Percentiles rank a stretch among this genome's conserved stretches.
These are phyloP conservation scores for Drymonia ruficornis DNA, from an alignment of 2,888 invertebrate species.

Conservation along the genomic window DNA sequence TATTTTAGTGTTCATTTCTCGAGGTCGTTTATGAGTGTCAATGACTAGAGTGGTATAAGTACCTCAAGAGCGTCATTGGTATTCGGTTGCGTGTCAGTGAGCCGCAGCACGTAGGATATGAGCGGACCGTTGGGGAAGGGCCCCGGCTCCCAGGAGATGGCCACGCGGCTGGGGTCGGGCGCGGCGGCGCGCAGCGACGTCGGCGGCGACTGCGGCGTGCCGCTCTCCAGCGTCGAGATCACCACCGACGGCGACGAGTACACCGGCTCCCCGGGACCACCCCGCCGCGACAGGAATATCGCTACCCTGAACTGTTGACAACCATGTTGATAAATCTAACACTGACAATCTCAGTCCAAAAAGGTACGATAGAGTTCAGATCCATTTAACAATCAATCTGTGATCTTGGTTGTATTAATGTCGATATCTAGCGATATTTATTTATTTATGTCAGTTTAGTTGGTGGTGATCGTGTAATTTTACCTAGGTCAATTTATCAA, in stretches of 20 bases:
- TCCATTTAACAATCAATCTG: too few relatives aligned
- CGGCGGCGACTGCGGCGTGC: constrained; percentile 91
- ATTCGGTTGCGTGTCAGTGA: constrained; percentile 84
- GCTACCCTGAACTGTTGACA: constrained; percentile 92
- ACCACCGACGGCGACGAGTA: constrained; percentile 91
- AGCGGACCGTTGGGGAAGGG: constrained; percentile 94
- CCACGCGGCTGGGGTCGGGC: constrained; percentile 92
- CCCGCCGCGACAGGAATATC: constrained; percentile 89
- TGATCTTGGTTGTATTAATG: too few relatives aligned
- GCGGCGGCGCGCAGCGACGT: constrained; percentile 90
- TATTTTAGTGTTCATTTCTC: too few relatives aligned
- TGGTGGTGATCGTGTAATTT: too few relatives aligned
- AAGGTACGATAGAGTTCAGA: too few relatives aligned
- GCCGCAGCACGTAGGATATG: constrained; percentile 92
- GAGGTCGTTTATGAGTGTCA: too few relatives aligned
- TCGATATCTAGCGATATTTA: too few relatives aligned
- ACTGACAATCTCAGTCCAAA: too few relatives aligned
- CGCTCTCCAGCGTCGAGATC: constrained; percentile 90
- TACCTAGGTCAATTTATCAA: too few relatives aligned
- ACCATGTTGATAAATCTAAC: not conserved
- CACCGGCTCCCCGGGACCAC: constrained; percentile 88
- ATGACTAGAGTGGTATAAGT: constrained; percentile 1
- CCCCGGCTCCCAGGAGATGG: constrained; percentile 95
- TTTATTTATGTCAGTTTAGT: too few relatives aligned
- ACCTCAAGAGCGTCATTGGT: constrained; percentile 88